Evolutionary conservation across 2,888 invertebrate genomes (phyloP).

Genomic region (Eilema caniola): DNA sequence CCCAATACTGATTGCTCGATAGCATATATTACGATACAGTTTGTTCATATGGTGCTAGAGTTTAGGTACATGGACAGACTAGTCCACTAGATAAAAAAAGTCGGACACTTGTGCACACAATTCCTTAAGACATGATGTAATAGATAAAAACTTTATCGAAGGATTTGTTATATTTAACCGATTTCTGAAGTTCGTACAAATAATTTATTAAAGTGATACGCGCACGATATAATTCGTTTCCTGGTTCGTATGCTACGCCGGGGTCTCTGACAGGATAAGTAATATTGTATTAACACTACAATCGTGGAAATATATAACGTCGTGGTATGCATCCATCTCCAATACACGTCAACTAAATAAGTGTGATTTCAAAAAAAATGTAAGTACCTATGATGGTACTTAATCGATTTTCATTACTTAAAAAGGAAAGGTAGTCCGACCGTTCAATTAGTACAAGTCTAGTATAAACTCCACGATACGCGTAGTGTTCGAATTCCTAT

Average conservation of each 20-base stretch:
- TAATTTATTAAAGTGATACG: neutral
- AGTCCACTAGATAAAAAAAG: neutral
- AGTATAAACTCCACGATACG: too few relatives aligned
- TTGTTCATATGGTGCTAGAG: neutral
- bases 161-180: neutral
- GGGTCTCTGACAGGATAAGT: neutral
- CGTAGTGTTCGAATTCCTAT: too few relatives aligned
- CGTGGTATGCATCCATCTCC: too few relatives aligned
- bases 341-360: too few relatives aligned
- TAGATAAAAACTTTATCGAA: slow-evolving; percentile 1
- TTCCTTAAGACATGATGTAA: neutral
- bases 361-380: too few relatives aligned
- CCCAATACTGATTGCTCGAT: neutral
- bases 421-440: neutral
- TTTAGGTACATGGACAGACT: neutral
- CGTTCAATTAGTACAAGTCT: neutral
- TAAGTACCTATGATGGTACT: too few relatives aligned
- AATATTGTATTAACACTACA: too few relatives aligned
- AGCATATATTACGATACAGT: slow-evolving; percentile 3
- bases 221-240: neutral
- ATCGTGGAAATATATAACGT: too few relatives aligned
- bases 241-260: neutral
- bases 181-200: neutral
- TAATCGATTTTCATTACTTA: neutral
- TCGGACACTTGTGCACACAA: neutral